Evolutionary conservation across 2,113 vertebrate genomes (phyloP), one percentile per base, ranked within the genome.

Genomic region (Muntiacus reevesi): DNA sequence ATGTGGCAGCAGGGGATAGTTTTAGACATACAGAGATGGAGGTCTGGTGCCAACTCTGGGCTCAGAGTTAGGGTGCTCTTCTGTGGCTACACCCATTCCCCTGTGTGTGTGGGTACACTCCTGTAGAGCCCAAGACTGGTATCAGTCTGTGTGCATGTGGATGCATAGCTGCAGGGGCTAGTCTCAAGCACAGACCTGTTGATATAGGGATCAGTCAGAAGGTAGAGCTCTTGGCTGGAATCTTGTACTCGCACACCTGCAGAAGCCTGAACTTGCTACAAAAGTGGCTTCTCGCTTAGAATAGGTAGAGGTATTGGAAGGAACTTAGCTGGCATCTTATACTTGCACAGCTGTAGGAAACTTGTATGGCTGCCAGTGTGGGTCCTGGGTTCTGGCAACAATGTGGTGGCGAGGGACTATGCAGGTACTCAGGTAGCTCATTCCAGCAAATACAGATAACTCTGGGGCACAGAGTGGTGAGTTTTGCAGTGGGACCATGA

Each of bases 341-440:
- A 60, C 11, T 33, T 62, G 2, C 6, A 13, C 19, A 78, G n/a
- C 7, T 11, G 0, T 57, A 10, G 7, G 36, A 1, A 60, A 7
- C 25, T 36, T 4, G 3, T 33, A 30, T 60, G 30, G 3, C 52
- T 60, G 43, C 21, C 30, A n/a, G 10, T 17, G 16, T 74, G 40
- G 30, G 10, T 74, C 52, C 62, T 93, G 64, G 30, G 43, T 40
- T 76, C 40, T 76, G 52, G 7, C 54, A 28, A 10, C 2, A 4
- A 43, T 4, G 62, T 36, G 21, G 81, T 55, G 54, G 27, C 0
- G 13, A 93, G 52, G 40, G 11, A 86, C 23, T 5, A 8, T 59
- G 11, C 17, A 60, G 15, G 33, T 27, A 30, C 12, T 87, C 33
- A 1, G 3, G 25, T 25, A 13, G 54, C 43, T 52, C 43, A 17